Evolutionary conservation across 1,140 invertebrate species (phyloP).

Genomic region (Colletes latitarsis): DNA sequence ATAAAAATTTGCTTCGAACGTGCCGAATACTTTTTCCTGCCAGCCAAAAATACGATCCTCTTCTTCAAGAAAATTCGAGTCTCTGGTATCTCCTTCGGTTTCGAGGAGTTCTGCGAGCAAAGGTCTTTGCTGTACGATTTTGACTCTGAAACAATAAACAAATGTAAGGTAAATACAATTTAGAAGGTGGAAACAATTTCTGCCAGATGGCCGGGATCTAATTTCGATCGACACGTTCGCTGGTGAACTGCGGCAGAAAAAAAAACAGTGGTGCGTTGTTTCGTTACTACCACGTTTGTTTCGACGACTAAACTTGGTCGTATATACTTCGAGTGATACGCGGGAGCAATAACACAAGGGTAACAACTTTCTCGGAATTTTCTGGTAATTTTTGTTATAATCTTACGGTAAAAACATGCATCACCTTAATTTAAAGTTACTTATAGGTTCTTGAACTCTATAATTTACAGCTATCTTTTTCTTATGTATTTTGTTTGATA

Average conservation of each 20-base stretch:
- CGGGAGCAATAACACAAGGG: background rate
- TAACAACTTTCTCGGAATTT: background rate
- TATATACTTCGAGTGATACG: background rate
- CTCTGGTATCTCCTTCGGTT: conserved; percentile 73
- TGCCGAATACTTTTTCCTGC: conserved; percentile 79
- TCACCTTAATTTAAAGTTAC: conserved; percentile 80
- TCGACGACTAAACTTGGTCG: background rate
- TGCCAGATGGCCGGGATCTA: conserved; percentile 58
- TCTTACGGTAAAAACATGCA: no score
- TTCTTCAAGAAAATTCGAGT: conserved; percentile 73
- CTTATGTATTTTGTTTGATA: conserved; percentile 54
- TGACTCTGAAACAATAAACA: conserved; percentile 74
- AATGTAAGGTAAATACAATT: conserved; percentile 44
- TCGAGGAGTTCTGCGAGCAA: conserved; percentile 75
- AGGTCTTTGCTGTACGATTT: conserved; percentile 77
- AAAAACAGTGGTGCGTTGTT: background rate
- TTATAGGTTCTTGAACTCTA: conserved; percentile 78
- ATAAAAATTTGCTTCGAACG: conserved; percentile 75
- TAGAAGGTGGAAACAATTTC: conserved; percentile 29
- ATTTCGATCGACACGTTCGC: conserved; percentile 24
- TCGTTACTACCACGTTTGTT: background rate
- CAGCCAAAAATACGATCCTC: conserved; percentile 76
- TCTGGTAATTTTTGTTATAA: background rate
- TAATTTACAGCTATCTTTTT: conserved; percentile 78
- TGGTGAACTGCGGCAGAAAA: background rate